These are phyloP conservation scores for Okapia johnstoni DNA, from an alignment of 2,113 vertebrate genomes.

Conservation along the genomic window DNA sequence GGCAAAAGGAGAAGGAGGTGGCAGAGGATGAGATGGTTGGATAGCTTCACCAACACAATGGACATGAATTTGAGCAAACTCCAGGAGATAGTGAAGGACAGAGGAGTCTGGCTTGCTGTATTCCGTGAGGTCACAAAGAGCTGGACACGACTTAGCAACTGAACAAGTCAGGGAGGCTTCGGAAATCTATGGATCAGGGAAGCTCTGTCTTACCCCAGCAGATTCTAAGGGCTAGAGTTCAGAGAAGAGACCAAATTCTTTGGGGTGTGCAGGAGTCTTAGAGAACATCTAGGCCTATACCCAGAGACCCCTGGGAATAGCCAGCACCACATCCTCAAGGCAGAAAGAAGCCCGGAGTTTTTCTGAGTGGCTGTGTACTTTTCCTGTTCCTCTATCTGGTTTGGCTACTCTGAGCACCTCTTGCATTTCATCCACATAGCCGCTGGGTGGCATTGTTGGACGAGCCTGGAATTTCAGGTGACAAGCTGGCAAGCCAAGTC, in stretches of 20 bases:
- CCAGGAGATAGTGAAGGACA: neutral
- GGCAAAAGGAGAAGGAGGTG: neutral
- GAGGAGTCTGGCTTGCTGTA: neutral
- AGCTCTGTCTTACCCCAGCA: neutral
- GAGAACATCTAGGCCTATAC: neutral
- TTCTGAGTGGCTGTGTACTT: neutral
- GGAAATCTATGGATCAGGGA: too few relatives aligned
- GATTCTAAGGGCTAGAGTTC: neutral
- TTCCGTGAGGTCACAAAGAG: neutral
- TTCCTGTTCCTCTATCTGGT: neutral
- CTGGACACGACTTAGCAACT: neutral
- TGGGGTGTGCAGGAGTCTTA: neutral
- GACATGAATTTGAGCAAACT: neutral
- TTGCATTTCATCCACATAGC: neutral
- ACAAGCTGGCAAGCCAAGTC: accelerated
- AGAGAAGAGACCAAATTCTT: neutral
- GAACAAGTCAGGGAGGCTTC: neutral
- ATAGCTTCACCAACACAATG: neutral
- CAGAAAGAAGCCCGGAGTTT: neutral
- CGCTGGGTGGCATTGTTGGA: constrained; percentile 55
- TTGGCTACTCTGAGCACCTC: neutral
- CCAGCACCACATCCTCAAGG: neutral
- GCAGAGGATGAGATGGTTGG: neutral
- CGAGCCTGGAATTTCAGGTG: neutral
- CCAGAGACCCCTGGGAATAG: neutral